Evolutionary conservation across 2,888 invertebrate species (phyloP), one percentile per base, ranked within the genome.

Genomic region (Bibio marci): DNA sequence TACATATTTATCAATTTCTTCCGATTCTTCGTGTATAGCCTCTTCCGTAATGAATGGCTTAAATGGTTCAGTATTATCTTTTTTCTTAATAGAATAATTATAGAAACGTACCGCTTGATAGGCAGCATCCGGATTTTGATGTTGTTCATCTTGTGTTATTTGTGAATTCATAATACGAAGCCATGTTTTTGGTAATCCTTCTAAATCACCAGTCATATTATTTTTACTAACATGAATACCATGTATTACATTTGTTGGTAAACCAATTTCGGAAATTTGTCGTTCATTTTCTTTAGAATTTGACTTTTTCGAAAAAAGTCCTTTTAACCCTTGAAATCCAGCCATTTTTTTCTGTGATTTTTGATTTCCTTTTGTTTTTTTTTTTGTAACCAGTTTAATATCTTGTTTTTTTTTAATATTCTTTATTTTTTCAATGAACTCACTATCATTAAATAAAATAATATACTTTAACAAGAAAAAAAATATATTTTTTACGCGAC

Each of bases 41-140:
- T 80, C 76, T 50, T 81, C 77, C 0, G 85, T 85, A n/a, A 81
- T 71, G 46, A 85, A 74, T 1, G 79, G 80, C 54, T 87, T 87
- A 52, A 81, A 82, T 4, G 72, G 71, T 34, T 76, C 76, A 38
- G 70, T 70, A 34, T 70, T 71, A 35, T 76, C 75, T 49, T 81
- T 80, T 50, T 85, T 81, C 53, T 85, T 83, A 47, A 85, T 80
- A 10, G 82, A 80, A 62, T 83, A 83, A 56, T 87, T 85, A 56
- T 88, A 90, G 55, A 80, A 87, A 53, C 86, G 86, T 38, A 94
- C 74, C 19, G 92, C 94, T 54, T 87, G 83, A 40, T 88, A 73
- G 2, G 88, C 88, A 28, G 90, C 90, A 51, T 78, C 75, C 3
- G 92, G 92, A 63, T 94, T 86, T 51, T 87, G 76, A 57, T 79